phyloP scores from a whole-genome alignment of 1,140 invertebrate species.

The Brachionus sp. region DNA sequence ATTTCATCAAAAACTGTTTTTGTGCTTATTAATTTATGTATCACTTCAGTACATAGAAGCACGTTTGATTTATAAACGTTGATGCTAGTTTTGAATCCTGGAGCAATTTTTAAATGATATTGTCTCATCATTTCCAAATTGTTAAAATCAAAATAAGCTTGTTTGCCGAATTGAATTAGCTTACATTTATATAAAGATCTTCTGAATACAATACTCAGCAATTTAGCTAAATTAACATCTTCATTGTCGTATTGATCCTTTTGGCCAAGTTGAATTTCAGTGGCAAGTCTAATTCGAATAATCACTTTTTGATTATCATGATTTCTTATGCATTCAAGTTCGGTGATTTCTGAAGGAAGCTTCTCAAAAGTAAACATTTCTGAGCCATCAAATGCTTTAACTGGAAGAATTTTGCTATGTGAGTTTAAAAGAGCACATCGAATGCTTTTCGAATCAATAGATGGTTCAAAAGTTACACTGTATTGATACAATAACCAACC shows the following conservation, averaged over 20 bases:
- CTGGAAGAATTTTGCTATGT: background rate
- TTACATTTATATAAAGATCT: background rate
- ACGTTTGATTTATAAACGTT: background rate
- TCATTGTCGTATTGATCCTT: background rate
- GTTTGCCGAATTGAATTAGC: constrained; percentile 6
- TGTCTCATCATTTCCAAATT: background rate
- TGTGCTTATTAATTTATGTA: constrained; percentile 72
- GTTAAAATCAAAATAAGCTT: constrained; percentile 35
- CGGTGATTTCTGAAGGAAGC: background rate
- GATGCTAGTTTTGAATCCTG: background rate
- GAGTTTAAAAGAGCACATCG: background rate
- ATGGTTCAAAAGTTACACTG: constrained; percentile 71
- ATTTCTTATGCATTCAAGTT: background rate
- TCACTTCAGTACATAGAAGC: constrained; percentile 76
- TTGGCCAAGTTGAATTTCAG: background rate
- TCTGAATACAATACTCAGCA: constrained; percentile 25
- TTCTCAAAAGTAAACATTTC: background rate
- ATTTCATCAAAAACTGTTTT: constrained; percentile 68
- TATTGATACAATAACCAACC: constrained; percentile 77
- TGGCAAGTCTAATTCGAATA: background rate
- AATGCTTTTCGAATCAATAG: background rate
- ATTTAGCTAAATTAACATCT: too few species aligned
- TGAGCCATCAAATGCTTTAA: constrained; percentile 26
- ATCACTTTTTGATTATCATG: background rate
- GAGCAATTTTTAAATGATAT: background rate